Evolutionary conservation across 2,113 vertebrate genomes (phyloP).

Genomic region (Ptilorrhoa leucosticta): DNA sequence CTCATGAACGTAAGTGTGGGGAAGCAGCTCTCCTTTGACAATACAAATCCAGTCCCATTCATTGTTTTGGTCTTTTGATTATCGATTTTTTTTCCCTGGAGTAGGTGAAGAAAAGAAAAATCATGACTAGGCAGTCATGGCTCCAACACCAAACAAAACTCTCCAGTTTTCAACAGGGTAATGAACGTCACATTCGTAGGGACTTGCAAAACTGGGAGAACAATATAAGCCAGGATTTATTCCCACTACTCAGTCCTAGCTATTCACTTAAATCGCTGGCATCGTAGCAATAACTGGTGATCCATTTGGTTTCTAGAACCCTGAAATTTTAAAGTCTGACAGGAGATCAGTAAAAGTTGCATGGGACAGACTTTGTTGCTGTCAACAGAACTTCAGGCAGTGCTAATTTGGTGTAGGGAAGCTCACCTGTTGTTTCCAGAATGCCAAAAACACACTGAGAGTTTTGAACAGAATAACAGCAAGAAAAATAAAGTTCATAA

Average conservation of each 20-base stretch:
- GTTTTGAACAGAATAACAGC: background rate
- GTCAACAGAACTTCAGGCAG: background rate
- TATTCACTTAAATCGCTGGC: background rate
- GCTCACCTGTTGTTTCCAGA: background rate
- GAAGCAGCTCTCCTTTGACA: background rate
- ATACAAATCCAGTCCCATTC: background rate
- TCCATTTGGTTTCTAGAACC: background rate
- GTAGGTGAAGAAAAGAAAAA: background rate
- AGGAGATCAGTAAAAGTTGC: background rate
- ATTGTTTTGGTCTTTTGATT: background rate
- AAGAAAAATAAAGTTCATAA: background rate
- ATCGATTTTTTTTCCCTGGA: fast-evolving
- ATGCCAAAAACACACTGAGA: background rate
- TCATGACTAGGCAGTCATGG: background rate
- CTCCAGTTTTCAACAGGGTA: fast-evolving
- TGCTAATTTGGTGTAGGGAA: background rate
- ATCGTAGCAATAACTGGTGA: background rate
- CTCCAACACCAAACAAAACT: background rate
- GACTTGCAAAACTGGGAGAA: background rate
- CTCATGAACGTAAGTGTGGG: background rate
- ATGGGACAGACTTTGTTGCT: background rate
- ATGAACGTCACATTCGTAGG: background rate
- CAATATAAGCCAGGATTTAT: background rate
- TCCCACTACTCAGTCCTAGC: background rate
- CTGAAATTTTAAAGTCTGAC: background rate